phyloP scores from a whole-genome alignment of 1,140 invertebrate genomes.

The Bombus turneri region DNA sequence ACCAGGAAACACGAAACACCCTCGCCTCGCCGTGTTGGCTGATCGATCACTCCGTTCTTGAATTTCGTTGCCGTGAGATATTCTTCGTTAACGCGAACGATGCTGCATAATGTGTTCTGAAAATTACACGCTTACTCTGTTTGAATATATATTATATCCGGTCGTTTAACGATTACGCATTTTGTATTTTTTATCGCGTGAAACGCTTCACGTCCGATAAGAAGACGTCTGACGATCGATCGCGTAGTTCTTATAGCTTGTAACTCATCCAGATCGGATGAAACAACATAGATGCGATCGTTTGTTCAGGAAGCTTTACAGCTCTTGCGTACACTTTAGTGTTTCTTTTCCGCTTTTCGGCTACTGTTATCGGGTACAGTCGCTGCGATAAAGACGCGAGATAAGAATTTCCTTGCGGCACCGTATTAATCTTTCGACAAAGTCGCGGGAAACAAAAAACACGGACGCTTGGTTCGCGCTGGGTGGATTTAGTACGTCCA shows the following conservation, averaged over 20 bases:
- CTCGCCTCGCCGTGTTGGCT: background rate
- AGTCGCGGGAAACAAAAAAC: constrained; percentile 66
- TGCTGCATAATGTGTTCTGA: background rate
- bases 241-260: background rate
- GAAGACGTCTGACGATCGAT: background rate
- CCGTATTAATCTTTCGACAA: constrained; percentile 68
- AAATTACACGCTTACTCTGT: constrained; percentile 26
- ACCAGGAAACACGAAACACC: constrained; percentile 47
- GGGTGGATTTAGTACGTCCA: constrained; percentile 63
- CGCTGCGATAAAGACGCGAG: constrained; percentile 48
- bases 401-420: constrained; percentile 65
- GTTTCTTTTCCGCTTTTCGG: constrained; percentile 37
- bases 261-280: background rate
- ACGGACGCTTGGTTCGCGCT: constrained; percentile 51
- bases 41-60: constrained; percentile 48
- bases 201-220: background rate
- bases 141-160: constrained; percentile 5
- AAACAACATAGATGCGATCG: constrained; percentile 20
- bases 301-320: background rate
- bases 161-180: background rate
- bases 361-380: constrained; percentile 62
- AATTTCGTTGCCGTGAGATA: constrained; percentile 28
- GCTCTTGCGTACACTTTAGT: background rate
- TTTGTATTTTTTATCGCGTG: background rate
- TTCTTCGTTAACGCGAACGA: constrained; percentile 13